Base-by-base conservation (phyloP, 1,140 invertebrate genomes). In the Drosophila tristis region DNA sequence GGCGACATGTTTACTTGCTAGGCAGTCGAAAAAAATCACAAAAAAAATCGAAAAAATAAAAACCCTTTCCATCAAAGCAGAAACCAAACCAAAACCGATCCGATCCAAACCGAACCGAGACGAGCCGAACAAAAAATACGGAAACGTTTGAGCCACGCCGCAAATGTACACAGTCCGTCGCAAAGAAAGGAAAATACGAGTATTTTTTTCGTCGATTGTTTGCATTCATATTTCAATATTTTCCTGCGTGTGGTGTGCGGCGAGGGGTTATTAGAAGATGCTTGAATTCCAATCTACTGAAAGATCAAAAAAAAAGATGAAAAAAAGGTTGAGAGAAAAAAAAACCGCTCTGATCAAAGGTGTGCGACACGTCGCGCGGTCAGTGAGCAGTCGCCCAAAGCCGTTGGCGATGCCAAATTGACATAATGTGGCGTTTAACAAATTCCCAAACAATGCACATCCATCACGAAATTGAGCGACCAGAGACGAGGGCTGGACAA, bases 381-480 rank as follows among this genome's bases (percentile, higher is more conserved):
- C 13, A 15, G 13, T 48, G 49, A 39, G 35, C 35, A 57, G 42
- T 57, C 42, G n/a, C 20, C 39, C 25, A 29, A 44, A 23, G 49
- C 68, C 45, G 54, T 29, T 39, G 62, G 51, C 72, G 70, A 71
- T 81, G 80, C 68, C 85, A 86, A 90, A 81, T 90, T 90, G 85
- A 90, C 85, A 90, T 90, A 90, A 90, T 90, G 86, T 90, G 85
- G 85, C 86, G 85, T 90, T 90, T 90, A 90, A 90, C 86, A 90
- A 89, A 80, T 90, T 78, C 64, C 72, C 54, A 67, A 74, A 76
- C 74, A 76, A 75, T 77, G 74, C 56, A 76, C 53, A 72, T 77
- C 74, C 74, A 77, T 78, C 74, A 77, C 45, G 31, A 63, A 56
- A 29, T 44, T 29, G 25, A 39, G 42, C 43, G 39, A 29, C 6